Base-by-base conservation (phyloP, 1,140 invertebrate species). In the Trypoxylus dichotomus region DNA sequence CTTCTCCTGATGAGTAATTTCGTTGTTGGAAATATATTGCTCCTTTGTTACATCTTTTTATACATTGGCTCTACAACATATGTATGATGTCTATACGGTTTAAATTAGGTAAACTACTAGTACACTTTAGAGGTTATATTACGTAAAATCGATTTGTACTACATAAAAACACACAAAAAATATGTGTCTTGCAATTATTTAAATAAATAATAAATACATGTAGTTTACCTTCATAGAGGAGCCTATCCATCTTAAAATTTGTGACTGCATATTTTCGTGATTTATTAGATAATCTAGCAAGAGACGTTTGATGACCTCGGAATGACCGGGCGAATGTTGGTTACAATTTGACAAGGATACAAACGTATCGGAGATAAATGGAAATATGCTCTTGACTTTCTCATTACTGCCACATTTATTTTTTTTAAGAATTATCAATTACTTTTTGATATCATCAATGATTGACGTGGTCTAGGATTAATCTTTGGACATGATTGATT, bases 1-100 rank as follows among this genome's bases (percentile, higher is more conserved):
- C 95, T 83, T 93, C 86, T 37, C 90, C 89, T 74, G 90, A 90
- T 1, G 94, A 91, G 86, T 95, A 96, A 21, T 85, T 85, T 78
- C 91, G 88, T 58, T 82, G 80, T 79, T 80, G 76, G 41, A 79
- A 79, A 54, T 81, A 47, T 54, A 42, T 79, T 3, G 82, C 74
- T 42, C 81, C 77, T 76, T 75, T 81, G 54, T 80, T 77, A 37
- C 80, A 78, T 37, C 80, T 74, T 77, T 80, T 74, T 60, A 72
- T 43, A 24, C 42, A 43, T 29, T 58, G 21, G 76, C 41, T 78
- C 71, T 75, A 71, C 58, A 73, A 63, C 54, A 76, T 5, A 78
- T 15, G n/a, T n/a, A n/a, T n/a, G n/a, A 76, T 47, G 63, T 76
- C 5, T 71, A 24, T 74, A 32, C 15, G 24, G 68, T 47, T 60